These are phyloP conservation scores for Catocala nupta DNA, from an alignment of 2,888 invertebrate genomes.

Conservation along the genomic window DNA sequence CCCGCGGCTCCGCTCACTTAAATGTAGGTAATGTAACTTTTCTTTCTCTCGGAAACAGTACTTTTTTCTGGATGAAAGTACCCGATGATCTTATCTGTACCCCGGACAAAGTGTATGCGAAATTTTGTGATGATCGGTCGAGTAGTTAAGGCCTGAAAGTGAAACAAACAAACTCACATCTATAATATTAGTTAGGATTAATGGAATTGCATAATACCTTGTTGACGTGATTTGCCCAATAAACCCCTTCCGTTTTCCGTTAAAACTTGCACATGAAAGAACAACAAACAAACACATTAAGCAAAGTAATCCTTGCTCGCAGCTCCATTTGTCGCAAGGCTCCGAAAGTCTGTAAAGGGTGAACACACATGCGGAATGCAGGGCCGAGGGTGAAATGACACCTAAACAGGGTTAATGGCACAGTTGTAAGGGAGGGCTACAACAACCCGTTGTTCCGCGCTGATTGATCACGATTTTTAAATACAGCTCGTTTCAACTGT, in stretches of 20 bases:
- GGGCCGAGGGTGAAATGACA: constrained; percentile 55
- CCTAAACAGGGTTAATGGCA: constrained; percentile 71
- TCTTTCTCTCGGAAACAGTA: too few relatives aligned
- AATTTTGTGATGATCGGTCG: too few relatives aligned
- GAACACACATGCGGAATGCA: constrained; percentile 47
- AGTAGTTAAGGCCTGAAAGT: too few relatives aligned
- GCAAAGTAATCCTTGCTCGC: constrained; percentile 3
- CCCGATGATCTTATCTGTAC: too few relatives aligned
- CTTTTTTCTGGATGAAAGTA: too few relatives aligned
- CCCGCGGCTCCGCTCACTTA: too few relatives aligned
- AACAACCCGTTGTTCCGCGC: constrained; percentile 54
- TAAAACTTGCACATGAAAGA: constrained; percentile 2
- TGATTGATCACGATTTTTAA: constrained; percentile 59
- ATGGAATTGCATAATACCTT: too few relatives aligned
- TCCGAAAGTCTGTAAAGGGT: constrained; percentile 39
- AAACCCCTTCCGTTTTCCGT: not conserved
- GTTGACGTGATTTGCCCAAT: not conserved
- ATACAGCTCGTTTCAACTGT: constrained; percentile 25
- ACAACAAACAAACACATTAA: constrained; percentile 8
- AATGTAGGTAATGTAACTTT: too few relatives aligned
- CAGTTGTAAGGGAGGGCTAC: constrained; percentile 52
- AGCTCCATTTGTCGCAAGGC: constrained; percentile 31
- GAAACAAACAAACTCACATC: too few relatives aligned
- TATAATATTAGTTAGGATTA: too few relatives aligned
- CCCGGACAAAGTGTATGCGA: too few relatives aligned